Evolutionary conservation across 2,797 vertebrate genomes (phyloP).

Genomic region (Xerus rutilus): DNA sequence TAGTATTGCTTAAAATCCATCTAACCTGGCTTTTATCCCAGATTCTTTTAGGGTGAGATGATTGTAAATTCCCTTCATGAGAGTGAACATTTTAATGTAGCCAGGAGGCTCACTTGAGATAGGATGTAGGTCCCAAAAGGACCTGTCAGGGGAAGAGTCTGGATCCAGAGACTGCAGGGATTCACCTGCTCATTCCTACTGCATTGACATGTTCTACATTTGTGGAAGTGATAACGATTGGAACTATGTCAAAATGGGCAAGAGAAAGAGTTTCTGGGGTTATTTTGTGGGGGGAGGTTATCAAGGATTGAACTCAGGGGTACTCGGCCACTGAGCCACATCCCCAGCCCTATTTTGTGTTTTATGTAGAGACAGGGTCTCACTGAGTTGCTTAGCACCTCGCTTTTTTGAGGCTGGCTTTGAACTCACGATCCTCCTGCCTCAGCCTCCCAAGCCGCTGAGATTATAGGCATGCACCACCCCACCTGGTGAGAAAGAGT

Average conservation of each 20-base stretch:
- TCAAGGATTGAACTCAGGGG: background rate
- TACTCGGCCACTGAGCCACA: too few species aligned
- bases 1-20: background rate
- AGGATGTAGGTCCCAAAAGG: background rate
- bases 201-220: background rate
- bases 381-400: too few species aligned
- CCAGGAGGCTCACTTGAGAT: background rate
- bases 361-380: too few species aligned
- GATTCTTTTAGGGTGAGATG: background rate
- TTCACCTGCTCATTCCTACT: background rate
- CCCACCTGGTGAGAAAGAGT: background rate
- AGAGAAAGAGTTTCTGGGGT: background rate
- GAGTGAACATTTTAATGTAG: background rate
- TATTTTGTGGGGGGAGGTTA: background rate
- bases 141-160: background rate
- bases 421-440: too few species aligned
- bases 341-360: too few species aligned
- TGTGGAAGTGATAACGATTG: background rate
- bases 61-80: background rate
- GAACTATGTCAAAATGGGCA: background rate
- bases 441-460: too few species aligned
- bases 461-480: background rate
- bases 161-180: background rate
- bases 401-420: too few species aligned
- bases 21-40: background rate